phyloP scores from a whole-genome alignment of 2,113 vertebrate genomes.

The Onychorhynchus coronatus region DNA sequence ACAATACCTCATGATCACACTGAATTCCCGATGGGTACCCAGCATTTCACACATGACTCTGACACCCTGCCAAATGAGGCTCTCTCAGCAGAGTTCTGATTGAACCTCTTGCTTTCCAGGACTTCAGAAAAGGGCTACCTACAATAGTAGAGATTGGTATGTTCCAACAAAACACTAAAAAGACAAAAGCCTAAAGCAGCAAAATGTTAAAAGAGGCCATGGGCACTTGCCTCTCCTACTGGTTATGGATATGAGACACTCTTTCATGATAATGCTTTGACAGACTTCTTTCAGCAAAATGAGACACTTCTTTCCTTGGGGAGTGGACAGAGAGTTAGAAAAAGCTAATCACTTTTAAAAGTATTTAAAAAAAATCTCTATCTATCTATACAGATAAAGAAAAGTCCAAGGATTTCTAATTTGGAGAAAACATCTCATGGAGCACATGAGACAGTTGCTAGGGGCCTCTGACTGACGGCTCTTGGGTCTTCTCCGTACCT shows the following conservation, averaged over 20 bases:
- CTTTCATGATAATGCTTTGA: not conserved
- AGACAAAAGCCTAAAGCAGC: slow-evolving; percentile 26
- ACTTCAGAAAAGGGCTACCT: not conserved
- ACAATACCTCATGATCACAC: not conserved
- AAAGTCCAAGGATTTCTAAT: slow-evolving; percentile 67
- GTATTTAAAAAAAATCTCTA: not conserved
- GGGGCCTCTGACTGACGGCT: slow-evolving; percentile 62
- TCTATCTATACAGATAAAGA: not conserved
- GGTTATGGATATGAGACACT: not conserved
- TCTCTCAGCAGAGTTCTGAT: not conserved
- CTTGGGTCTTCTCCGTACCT: slow-evolving; percentile 69
- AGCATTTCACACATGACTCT: not conserved
- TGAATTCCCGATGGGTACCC: not conserved
- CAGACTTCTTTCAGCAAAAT: not conserved
- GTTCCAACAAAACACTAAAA: not conserved
- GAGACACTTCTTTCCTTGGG: not conserved
- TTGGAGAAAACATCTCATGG: slow-evolving; percentile 61
- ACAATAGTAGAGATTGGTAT: not conserved
- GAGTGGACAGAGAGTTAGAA: not conserved
- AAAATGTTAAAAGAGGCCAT: slow-evolving; percentile 14
- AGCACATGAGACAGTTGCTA: slow-evolving; percentile 56
- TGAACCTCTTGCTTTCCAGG: not conserved
- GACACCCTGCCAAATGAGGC: not conserved
- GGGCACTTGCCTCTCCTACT: not conserved
- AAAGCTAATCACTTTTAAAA: not conserved